phyloP scores from a whole-genome alignment of 2,888 invertebrate species.

The Rugalucina vietnamica region DNA sequence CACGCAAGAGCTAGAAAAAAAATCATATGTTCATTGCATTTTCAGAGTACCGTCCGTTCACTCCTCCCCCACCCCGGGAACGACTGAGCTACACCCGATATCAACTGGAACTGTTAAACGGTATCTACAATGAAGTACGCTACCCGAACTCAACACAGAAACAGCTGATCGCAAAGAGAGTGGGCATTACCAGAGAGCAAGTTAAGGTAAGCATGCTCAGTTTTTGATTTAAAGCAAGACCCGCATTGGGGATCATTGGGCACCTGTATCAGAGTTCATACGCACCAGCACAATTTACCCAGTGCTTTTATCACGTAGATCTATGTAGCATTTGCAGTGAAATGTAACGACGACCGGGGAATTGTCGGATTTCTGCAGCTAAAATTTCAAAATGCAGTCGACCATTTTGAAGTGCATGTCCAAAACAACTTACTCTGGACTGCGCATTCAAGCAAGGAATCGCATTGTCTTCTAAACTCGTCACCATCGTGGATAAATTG shows the following conservation, averaged over 20 bases:
- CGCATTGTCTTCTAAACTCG: too few relatives aligned
- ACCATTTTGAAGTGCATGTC: too few relatives aligned
- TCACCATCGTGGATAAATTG: too few relatives aligned
- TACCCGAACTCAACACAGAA: conserved; percentile 83
- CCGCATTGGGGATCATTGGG: neutral
- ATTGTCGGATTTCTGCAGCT: too few relatives aligned
- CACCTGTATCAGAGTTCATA: too few relatives aligned
- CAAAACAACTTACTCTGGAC: too few relatives aligned
- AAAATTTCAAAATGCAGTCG: too few relatives aligned
- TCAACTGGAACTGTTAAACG: conserved; percentile 81
- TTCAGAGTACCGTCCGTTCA: conserved; percentile 75
- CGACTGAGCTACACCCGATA: conserved; percentile 82
- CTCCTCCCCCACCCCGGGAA: conserved; percentile 77
- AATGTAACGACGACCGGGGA: too few relatives aligned
- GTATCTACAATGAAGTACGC: conserved; percentile 78
- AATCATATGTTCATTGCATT: conserved; percentile 14
- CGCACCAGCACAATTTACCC: too few relatives aligned
- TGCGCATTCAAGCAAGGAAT: too few relatives aligned
- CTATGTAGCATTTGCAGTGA: too few relatives aligned
- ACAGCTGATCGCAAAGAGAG: conserved; percentile 81
- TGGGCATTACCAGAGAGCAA: conserved; percentile 82
- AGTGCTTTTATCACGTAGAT: too few relatives aligned
- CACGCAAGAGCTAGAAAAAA: neutral
- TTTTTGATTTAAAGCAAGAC: neutral
- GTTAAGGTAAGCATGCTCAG: conserved; percentile 75